Evolutionary conservation across 1,140 invertebrate species (phyloP), one percentile per base, ranked within the genome.

Genomic region (Capitella teleta): DNA sequence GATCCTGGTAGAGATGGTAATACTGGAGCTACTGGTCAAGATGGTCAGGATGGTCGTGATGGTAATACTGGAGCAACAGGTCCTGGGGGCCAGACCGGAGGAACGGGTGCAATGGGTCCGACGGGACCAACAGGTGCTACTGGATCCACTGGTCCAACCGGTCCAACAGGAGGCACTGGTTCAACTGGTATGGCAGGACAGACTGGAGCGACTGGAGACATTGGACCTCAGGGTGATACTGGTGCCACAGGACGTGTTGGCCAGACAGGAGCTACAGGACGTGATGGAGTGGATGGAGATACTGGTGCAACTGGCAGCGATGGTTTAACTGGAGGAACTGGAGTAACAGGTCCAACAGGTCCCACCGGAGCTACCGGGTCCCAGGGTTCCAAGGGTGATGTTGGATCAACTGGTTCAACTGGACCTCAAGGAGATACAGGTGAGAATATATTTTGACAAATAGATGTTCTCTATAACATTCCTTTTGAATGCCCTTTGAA

Each of bases 331-430:
- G 38, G 38, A 40, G 38, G 32, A 2, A 47, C 45, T 24, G 45
- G 45, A 28, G 18, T 3, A 32, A 47, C 26, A 3, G 45, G 45
- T 24, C 45, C 30, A 18, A 21, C 4, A 12, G 45, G 45, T 2
- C 26, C 18, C 19, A 47, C 45, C 21, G 45, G 45, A 2, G 42
- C 42, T 10, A 44, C 21, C 18, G 45, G 45, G 37, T 21, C 30
- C n/a, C 14, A 32, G 16, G 51, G 45, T 32, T 23, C 44, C 2
- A 36, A 28, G 41, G 50, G 50, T 28, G 5, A 3, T 14, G 36
- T 43, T 28, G 50, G 50, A 24, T 21, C 21, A 23, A 49, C 28
- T 52, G 50, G 50, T n/a, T 37, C 28, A 48, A 47, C 43, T 30
- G 50, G 50, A 21, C 16, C 28, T 16, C 26, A 28, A 14, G 50